Base-by-base conservation (phyloP, 2,113 vertebrate species). In the Dasypus novemcinctus region DNA sequence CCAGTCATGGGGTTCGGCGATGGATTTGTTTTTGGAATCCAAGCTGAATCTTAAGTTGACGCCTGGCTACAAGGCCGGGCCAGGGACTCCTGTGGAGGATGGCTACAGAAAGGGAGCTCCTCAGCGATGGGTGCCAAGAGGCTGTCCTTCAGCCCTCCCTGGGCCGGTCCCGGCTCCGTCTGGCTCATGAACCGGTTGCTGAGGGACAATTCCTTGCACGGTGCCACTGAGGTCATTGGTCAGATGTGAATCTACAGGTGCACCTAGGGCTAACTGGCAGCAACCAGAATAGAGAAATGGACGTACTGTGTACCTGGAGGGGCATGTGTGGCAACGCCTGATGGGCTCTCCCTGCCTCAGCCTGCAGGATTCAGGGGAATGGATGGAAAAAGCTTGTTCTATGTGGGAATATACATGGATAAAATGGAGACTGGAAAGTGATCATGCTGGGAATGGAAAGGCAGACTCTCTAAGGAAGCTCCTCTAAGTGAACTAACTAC, bases 1-100 rank as follows among this genome's bases (percentile, higher is more conserved):
- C 5, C 4, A n/a, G 29, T 61, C 2, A 57, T 13, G 1, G 43
- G 43, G 10, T 9, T 0, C 1, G 31, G 23, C n/a, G 54, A 12
- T 2, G 10, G 71, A 21, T 87, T 33, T 29, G 20, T 29, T 79
- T 71, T 25, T 27, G 27, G 69, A n/a, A 57, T 31, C 25, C 64
- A 90, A 17, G 0, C 2, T 69, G 66, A n/a, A 52, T 76, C 33
- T 63, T 68, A 63, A 63, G 33, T 10, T 11, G 23, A 36, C 2
- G 21, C 33, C 31, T 54, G 5, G 23, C 79, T 41, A 7, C 27
- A 82, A 36, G 4, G 12, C 75, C 63, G 49, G 36, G 61, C 2
- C n/a, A 41, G 91, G 74, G 8, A 18, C 69, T 79, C 29, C 36
- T 1, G 17, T 7, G 7, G n/a, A 14, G 31, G 46, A 31, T 72